phyloP scores from a whole-genome alignment of 2,888 invertebrate species.

The Sesamia inferens region DNA sequence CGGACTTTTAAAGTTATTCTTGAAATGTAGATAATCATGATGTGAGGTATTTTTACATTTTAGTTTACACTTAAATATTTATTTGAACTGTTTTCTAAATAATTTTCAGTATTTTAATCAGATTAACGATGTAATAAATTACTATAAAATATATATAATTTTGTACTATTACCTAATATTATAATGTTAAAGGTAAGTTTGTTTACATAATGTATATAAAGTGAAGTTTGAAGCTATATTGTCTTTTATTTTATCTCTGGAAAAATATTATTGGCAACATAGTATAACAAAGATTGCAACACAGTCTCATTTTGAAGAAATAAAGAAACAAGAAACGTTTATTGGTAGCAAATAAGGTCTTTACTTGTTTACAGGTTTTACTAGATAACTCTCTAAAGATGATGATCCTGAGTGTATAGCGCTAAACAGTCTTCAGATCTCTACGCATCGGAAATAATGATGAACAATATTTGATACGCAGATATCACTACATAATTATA shows the following conservation, averaged over 20 bases:
- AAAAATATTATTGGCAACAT: not conserved
- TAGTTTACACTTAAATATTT: not conserved
- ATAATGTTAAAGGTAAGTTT: slow-evolving; percentile 21
- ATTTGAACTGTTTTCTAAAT: not conserved
- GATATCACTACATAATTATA: too few relatives aligned
- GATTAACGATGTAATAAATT: slow-evolving; percentile 8
- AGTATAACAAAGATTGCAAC: not conserved
- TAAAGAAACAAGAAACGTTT: not conserved
- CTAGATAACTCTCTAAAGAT: not conserved
- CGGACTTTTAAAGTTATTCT: not conserved
- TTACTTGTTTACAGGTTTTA: too few relatives aligned
- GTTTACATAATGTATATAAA: slow-evolving; percentile 49
- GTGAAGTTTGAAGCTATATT: slow-evolving; percentile 38
- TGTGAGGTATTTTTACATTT: too few relatives aligned
- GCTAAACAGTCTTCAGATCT: not conserved
- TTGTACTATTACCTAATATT: slow-evolving; percentile 18
- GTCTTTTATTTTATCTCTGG: slow-evolving; percentile 30
- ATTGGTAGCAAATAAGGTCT: too few relatives aligned
- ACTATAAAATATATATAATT: slow-evolving; percentile 8
- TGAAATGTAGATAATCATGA: not conserved
- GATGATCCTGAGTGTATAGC: not conserved
- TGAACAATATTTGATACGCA: slow-evolving; percentile 1
- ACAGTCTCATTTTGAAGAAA: not conserved
- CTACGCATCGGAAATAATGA: not conserved
- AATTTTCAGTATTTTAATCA: not conserved